phyloP scores from a whole-genome alignment of 2,888 invertebrate species.

The Limenitis arthemis region DNA sequence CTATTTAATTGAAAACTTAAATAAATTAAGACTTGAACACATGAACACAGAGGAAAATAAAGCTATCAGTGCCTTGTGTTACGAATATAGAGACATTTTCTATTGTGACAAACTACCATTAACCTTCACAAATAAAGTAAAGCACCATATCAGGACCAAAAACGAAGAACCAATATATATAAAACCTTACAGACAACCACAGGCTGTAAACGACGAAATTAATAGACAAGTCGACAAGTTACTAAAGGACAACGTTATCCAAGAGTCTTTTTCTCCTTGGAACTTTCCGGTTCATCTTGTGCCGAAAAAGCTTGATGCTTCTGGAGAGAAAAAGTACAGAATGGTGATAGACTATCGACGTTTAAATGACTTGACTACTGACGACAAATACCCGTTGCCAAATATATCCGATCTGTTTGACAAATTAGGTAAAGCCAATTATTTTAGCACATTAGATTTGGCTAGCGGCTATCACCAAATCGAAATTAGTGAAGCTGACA shows the following conservation, averaged over 20 bases:
- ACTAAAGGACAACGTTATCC: conserved; percentile 15
- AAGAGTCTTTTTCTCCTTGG: conserved; percentile 23
- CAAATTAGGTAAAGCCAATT: conserved; percentile 25
- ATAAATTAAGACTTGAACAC: too few relatives aligned
- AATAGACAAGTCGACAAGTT: background rate
- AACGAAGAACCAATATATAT: conserved; percentile 25
- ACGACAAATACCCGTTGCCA: conserved; percentile 28
- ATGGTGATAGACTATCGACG: conserved; percentile 27
- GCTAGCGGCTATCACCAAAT: conserved; percentile 30
- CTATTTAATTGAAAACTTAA: too few relatives aligned
- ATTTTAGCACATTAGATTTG: conserved; percentile 28
- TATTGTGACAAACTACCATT: too few relatives aligned
- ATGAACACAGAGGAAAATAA: too few relatives aligned
- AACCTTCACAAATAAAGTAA: conserved; percentile 24
- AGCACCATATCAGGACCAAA: conserved; percentile 30
- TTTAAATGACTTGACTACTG: conserved; percentile 25
- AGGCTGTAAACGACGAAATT: conserved; percentile 15
- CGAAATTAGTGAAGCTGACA: conserved; percentile 14
- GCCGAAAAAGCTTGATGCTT: conserved; percentile 25
- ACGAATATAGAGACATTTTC: conserved; percentile 28
- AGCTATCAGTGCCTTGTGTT: conserved; percentile 6
- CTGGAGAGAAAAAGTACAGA: conserved; percentile 20
- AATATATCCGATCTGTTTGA: conserved; percentile 23
- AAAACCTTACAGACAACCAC: conserved; percentile 18
- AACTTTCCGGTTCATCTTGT: conserved; percentile 28